Conservation (phyloP, 2,797 vertebrate genomes). For the Cetoscarus ocellatus region DNA sequence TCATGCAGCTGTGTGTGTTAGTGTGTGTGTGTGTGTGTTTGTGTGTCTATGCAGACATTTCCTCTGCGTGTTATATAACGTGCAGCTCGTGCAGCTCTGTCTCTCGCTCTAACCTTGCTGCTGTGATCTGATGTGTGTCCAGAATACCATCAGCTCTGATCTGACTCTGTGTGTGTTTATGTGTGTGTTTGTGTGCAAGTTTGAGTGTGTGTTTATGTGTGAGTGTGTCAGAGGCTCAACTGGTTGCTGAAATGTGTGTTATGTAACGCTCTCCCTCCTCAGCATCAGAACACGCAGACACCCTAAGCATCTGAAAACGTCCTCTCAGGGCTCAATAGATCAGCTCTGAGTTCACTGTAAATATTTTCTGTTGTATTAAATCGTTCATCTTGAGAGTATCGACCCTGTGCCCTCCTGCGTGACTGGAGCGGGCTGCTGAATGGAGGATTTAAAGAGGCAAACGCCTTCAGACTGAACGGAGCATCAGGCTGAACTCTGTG, state of each 20-base stretch:
- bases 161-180: background rate
- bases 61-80: slow-evolving; percentile 35
- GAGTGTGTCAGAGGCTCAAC: slow-evolving; percentile 6
- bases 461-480: background rate
- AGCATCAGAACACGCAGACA: background rate
- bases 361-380: no score
- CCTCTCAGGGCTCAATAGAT: background rate
- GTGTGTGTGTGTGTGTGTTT: background rate
- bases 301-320: slow-evolving; percentile 41
- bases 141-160: background rate
- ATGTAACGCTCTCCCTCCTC: slow-evolving; percentile 32
- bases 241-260: slow-evolving; percentile 41
- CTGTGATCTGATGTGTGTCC: background rate
- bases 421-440: background rate
- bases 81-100: slow-evolving; percentile 6
- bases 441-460: background rate
- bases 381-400: background rate
- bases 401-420: background rate
- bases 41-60: background rate
- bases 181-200: background rate
- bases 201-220: no score
- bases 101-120: slow-evolving; percentile 5
- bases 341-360: background rate
- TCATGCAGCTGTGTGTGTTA: background rate
- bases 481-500: background rate